A percentile compares a stretch with the other conserved stretches of the same genome.
Conservation (phyloP, 2,797 vertebrate genomes). For the Thunnus albacares region DNA sequence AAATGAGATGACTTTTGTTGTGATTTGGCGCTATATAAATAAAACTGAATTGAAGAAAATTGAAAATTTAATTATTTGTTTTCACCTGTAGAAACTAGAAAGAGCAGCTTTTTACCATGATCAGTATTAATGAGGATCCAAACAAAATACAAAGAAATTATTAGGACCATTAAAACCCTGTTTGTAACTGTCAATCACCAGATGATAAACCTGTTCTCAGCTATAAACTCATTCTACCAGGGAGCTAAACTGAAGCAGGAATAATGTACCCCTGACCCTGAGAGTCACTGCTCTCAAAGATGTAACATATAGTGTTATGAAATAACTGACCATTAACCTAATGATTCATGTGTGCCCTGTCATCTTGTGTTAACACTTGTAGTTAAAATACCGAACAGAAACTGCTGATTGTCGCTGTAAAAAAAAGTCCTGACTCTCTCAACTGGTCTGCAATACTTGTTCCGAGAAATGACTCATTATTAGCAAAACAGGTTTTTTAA, state of each 20-base stretch:
- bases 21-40: too few species aligned
- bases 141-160: too few species aligned
- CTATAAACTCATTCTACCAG: too few species aligned
- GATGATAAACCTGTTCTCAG: too few species aligned
- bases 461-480: slow-evolving; percentile 11
- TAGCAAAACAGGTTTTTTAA: neutral
- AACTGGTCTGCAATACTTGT: slow-evolving; percentile 3
- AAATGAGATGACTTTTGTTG: too few species aligned
- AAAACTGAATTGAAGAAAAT: too few species aligned
- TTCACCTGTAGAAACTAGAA: neutral
- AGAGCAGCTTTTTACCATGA: neutral
- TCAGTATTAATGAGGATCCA: neutral
- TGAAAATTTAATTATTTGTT: too few species aligned
- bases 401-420: slow-evolving; percentile 24
- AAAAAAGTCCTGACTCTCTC: neutral
- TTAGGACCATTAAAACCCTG: too few species aligned
- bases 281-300: neutral
- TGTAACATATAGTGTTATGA: neutral
- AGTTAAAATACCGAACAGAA: slow-evolving; percentile 31
- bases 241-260: too few species aligned
- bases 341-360: neutral
- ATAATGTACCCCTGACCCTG: neutral
- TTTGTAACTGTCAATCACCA: too few species aligned
- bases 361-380: neutral
- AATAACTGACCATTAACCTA: neutral